Percentiles rank a stretch among this genome's conserved stretches.
phyloP scores from a whole-genome alignment of 2,797 vertebrate species.

The Chelon labrosus region DNA sequence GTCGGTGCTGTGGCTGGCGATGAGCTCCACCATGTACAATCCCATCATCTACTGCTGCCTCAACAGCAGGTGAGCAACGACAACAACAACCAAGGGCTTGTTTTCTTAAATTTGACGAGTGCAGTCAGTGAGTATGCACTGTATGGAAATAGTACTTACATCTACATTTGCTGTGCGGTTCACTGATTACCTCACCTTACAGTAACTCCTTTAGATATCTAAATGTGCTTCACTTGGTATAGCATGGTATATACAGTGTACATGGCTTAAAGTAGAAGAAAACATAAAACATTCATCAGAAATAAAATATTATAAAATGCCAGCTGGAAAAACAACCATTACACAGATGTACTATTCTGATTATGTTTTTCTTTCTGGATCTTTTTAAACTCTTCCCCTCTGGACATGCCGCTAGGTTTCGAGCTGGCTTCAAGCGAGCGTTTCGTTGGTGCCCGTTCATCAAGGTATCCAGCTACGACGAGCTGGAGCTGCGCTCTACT shows the following conservation, averaged over 20 bases:
- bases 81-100: too few relatives aligned
- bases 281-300: neutral
- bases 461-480: constrained; percentile 91
- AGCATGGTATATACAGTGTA: too few relatives aligned
- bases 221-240: too few relatives aligned
- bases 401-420: constrained; percentile 83
- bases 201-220: too few relatives aligned
- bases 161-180: too few relatives aligned
- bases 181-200: too few relatives aligned
- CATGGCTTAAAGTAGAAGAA: neutral
- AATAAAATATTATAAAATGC: neutral
- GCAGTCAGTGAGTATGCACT: too few relatives aligned
- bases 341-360: too few relatives aligned
- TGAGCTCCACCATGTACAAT: constrained; percentile 99
- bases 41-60: constrained; percentile 99
- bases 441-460: constrained; percentile 98
- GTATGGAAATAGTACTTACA: too few relatives aligned
- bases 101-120: too few relatives aligned
- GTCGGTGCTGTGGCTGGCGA: constrained; percentile 95
- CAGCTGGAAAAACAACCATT: too few relatives aligned
- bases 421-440: constrained; percentile 94
- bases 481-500: constrained; percentile 91
- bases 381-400: neutral
- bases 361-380: too few relatives aligned
- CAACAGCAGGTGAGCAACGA: constrained; percentile 91